Percentiles rank a stretch among this genome's conserved stretches.
Conservation (phyloP, 2,797 vertebrate species). For the Neosalanx taihuensis region DNA sequence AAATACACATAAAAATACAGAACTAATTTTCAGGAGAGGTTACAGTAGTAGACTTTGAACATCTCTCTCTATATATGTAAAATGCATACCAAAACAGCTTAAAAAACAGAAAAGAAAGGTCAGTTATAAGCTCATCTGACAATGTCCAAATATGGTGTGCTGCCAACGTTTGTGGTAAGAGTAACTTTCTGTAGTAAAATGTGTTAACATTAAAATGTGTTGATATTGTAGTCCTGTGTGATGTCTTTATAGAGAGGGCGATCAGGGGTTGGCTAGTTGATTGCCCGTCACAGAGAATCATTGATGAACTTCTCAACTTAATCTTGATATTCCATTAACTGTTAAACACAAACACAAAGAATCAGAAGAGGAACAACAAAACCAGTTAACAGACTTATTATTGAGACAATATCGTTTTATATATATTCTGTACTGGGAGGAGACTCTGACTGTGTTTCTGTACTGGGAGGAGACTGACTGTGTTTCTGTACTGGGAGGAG, state of each 20-base stretch:
- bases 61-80: conserved; percentile 74
- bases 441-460: too few species aligned
- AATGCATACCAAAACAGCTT: conserved; percentile 81
- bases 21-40: conserved; percentile 66
- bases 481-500: too few species aligned
- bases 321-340: conserved; percentile 71
- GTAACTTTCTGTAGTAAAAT: conserved; percentile 73
- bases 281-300: conserved; percentile 51
- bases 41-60: conserved; percentile 69
- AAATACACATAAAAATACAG: conserved; percentile 77
- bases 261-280: conserved; percentile 62
- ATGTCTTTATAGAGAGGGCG: conserved; percentile 58
- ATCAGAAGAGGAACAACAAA: background rate
- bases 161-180: conserved; percentile 61
- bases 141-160: conserved; percentile 71
- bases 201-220: conserved; percentile 69
- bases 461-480: too few species aligned
- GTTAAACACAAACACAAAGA: conserved; percentile 40
- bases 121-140: conserved; percentile 68
- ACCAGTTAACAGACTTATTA: background rate
- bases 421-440: too few species aligned
- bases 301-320: conserved; percentile 48
- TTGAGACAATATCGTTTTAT: background rate
- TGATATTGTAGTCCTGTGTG: conserved; percentile 72
- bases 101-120: conserved; percentile 65